phyloP scores from a whole-genome alignment of 1,140 invertebrate species.

The Macrobrachium rosenbergii region DNA sequence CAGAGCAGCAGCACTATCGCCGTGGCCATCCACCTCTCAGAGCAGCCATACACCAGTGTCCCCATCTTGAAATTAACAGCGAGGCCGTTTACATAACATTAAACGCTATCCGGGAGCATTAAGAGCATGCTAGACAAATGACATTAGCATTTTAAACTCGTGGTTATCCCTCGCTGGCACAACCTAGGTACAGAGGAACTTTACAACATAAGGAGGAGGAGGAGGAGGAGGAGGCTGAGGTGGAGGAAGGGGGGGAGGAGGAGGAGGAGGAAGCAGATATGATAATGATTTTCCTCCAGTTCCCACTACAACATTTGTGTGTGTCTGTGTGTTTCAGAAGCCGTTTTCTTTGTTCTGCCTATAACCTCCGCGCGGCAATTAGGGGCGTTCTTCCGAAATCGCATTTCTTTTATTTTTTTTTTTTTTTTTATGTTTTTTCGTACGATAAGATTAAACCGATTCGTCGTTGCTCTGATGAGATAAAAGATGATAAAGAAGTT shows the following conservation, averaged over 20 bases:
- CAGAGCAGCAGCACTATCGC: conserved; percentile 41
- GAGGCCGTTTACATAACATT: conserved; percentile 65
- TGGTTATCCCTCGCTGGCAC: conserved; percentile 63
- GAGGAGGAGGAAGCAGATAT: conserved; percentile 49
- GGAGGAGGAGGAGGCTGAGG: too few species aligned
- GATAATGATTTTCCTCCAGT: conserved; percentile 59
- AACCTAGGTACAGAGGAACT: conserved; percentile 62
- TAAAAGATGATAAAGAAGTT: too few species aligned
- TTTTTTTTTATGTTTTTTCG: too few species aligned
- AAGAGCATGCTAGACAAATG: conserved; percentile 65
- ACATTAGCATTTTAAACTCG: conserved; percentile 66
- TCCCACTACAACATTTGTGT: conserved; percentile 46
- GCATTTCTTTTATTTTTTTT: background rate
- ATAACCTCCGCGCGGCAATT: conserved; percentile 11
- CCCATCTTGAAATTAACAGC: conserved; percentile 65
- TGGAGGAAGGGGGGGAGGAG: background rate
- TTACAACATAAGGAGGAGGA: conserved; percentile 36
- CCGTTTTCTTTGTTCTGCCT: conserved; percentile 44
- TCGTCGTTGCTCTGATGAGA: too few species aligned
- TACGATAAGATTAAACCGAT: too few species aligned
- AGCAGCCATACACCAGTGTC: conserved; percentile 64
- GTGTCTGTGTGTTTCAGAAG: conserved; percentile 43
- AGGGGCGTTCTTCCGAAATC: background rate
- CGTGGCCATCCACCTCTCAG: conserved; percentile 57
- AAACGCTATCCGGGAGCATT: conserved; percentile 64